These are phyloP conservation scores for Panagrolaimus sp. DNA, from an alignment of 1,140 invertebrate genomes.

Conservation along the genomic window DNA sequence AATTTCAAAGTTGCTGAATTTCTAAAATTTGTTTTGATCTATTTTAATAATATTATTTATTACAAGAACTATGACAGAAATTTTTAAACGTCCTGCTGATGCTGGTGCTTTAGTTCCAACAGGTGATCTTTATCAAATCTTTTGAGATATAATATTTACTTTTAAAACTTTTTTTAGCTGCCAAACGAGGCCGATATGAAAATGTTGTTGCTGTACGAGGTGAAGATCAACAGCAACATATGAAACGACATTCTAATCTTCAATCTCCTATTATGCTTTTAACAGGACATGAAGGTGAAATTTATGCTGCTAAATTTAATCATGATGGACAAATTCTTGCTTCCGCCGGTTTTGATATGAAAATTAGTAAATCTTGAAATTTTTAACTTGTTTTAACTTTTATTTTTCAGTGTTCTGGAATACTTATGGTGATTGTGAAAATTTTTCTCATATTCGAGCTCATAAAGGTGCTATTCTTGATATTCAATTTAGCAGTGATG, in stretches of 20 bases:
- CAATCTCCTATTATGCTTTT: slow-evolving; percentile 90
- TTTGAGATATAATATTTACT: too few relatives aligned
- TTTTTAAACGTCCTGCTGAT: slow-evolving; percentile 6
- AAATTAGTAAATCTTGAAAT: slow-evolving; percentile 77
- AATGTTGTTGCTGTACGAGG: background rate
- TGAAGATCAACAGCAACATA: background rate
- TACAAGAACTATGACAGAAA: background rate
- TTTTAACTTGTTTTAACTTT: slow-evolving; percentile 9
- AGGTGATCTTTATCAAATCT: background rate
- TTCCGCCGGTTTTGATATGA: slow-evolving; percentile 88
- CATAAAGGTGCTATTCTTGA: slow-evolving; percentile 96
- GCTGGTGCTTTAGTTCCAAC: background rate
- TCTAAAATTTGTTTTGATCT: too few relatives aligned
- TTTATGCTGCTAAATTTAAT: slow-evolving; percentile 86
- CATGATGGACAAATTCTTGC: slow-evolving; percentile 88
- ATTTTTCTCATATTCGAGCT: slow-evolving; percentile 78
- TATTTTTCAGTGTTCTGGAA: slow-evolving; percentile 81
- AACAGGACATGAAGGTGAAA: slow-evolving; percentile 91
- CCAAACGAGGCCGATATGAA: slow-evolving; percentile 4
- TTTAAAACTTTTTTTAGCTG: background rate
- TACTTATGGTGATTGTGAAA: slow-evolving; percentile 95
- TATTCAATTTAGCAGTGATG: slow-evolving; percentile 88
- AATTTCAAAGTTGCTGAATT: too few relatives aligned
- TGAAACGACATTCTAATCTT: slow-evolving; percentile 21
- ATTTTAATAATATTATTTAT: too few relatives aligned